phyloP scores from a whole-genome alignment of 2,888 invertebrate genomes.

The Tricholauxania praeusta region DNA sequence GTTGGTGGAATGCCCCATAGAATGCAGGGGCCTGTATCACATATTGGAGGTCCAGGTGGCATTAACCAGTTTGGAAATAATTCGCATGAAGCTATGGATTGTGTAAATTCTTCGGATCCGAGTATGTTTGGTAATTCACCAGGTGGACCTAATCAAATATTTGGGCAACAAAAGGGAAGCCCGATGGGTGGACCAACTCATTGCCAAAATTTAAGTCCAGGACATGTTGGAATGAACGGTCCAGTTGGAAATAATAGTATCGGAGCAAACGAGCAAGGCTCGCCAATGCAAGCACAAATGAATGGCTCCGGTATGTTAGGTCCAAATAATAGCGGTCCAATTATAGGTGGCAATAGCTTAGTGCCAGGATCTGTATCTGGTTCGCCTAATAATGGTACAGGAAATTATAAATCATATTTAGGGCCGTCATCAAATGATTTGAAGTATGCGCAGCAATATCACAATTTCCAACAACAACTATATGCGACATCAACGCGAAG shows the following conservation, averaged over 20 bases:
- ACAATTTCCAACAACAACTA: constrained; percentile 94
- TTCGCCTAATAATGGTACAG: constrained; percentile 36
- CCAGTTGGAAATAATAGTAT: constrained; percentile 45
- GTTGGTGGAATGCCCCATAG: constrained; percentile 49
- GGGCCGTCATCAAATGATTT: constrained; percentile 90
- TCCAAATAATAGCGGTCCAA: constrained; percentile 37
- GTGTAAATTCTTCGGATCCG: constrained; percentile 50
- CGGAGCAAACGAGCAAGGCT: constrained; percentile 46
- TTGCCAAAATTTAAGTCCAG: constrained; percentile 47
- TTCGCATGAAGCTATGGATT: constrained; percentile 54
- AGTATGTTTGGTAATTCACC: constrained; percentile 48
- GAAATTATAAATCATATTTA: constrained; percentile 74
- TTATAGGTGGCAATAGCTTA: constrained; percentile 12
- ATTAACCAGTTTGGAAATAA: constrained; percentile 59
- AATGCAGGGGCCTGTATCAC: constrained; percentile 53
- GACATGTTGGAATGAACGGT: constrained; percentile 41
- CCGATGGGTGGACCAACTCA: constrained; percentile 44
- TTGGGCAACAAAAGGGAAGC: constrained; percentile 49
- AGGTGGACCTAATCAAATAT: constrained; percentile 48
- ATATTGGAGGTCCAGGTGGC: constrained; percentile 45
- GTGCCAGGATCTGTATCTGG: constrained; percentile 16
- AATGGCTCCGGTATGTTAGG: constrained; percentile 46
- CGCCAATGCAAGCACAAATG: constrained; percentile 47
- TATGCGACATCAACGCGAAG: constrained; percentile 87
- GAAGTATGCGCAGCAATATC: constrained; percentile 94